Evolutionary conservation across 2,113 vertebrate genomes (phyloP), one percentile per base, ranked within the genome.

Genomic region (Podocnemis expansa): DNA sequence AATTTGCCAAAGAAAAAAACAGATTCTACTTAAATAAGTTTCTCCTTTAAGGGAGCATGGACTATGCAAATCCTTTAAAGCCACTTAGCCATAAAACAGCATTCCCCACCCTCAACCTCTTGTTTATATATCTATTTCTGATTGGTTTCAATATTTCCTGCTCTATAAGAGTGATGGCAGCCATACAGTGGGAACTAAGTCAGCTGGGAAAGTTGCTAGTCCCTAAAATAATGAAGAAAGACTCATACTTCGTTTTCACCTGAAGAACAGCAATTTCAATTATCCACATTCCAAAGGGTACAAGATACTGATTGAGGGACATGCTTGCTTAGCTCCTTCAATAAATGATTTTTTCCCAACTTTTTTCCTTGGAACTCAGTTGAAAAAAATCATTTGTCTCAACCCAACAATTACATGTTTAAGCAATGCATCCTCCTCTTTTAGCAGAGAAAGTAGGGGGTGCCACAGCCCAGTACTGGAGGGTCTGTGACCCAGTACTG

Each of bases 191-290:
- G 58, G 27, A 45, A 34, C 38, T 10, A 27, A 43, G 79, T 41
- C 76, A 87, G 41, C 52, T 89, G 25, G 84, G 60, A 78, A 91
- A 56, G 70, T 86, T 38, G 22, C 83, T 79, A n/a, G 87, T 84
- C 45, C 27, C 16, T 24, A 52, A 51, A 80, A 12, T 12, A 80
- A 73, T 70, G 89, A 93, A 43, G 47, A 55, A 9, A 63, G 31
- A 63, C n/a, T 55, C 16, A 76, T 81, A 79, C 49, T 41, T 45
- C 79, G 63, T 52, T 78, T 49, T 84, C 78, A 93, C 81, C 81
- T 79, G 27, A 82, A 43, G 54, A 86, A 89, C 85, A 92, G 79
- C 86, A 89, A 93, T 78, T 58, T 82, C 93, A 89, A 88, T 67
- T 29, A 52, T 27, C 10, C 34, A n/a, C 4, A 90, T 96, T 83